Base-by-base conservation (phyloP, 2,797 vertebrate species). In the Sphenodon punctatus region DNA sequence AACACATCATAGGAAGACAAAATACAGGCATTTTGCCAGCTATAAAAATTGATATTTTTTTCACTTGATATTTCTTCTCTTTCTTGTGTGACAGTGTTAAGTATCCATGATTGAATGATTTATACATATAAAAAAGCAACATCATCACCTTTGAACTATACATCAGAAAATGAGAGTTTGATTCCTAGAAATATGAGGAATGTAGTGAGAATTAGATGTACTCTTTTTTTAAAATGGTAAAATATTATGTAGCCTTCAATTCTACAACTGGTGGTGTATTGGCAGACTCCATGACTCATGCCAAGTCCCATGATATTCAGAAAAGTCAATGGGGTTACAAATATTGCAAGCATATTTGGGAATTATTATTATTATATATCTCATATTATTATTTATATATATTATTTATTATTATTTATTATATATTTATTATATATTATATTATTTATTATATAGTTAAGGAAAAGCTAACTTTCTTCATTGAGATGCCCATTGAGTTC, bases 21-120 rank as follows among this genome's bases (percentile, higher is more conserved):
- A 93, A 89, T 74, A 69, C 64, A 87, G 64, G 72, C 79, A 67
- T 93, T 92, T 87, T n/a, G 79, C 85, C 56, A 87, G 77, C 79
- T 78, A 78, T 72, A 71, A 88, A 92, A 48, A n/a, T 0, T 0
- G 65, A 65, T 65, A 67, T 76, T 86, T 90, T 82, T n/a, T n/a
- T n/a, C 36, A 76, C 88, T 82, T 85, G 89, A 89, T 83, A 68
- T 34, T 30, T 85, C 91, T 83, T 75, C 63, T 89, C n/a, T 92
- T 90, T 90, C 83, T 91, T 76, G 39, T 74, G 34, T 45, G 66
- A 85, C 80, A 68, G 77, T 39, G 65, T 78, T 79, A 84, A 82
- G 83, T 60, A 89, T 58, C 80, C 81, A 89, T 73, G n/a, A 67
- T 80, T 41, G 64, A 32, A 70, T 66, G 79, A 90, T 42, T 45